Conservation (phyloP, 2,888 invertebrate genomes). For the Agrochola circellaris region DNA sequence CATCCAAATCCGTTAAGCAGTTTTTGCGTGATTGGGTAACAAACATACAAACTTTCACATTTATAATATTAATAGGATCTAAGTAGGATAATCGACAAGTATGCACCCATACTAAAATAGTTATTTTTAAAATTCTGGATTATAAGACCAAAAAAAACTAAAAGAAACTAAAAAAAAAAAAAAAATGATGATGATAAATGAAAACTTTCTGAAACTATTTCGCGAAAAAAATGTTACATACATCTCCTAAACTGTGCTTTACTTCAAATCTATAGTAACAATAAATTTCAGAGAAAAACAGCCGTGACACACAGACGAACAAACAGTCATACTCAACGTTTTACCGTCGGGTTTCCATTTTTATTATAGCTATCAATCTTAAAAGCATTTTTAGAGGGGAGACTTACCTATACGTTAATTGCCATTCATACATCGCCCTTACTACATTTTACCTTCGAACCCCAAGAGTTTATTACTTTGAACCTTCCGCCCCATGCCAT, state of each 20-base stretch:
- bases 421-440: slow-evolving; percentile 14
- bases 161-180: too few relatives aligned
- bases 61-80: too few relatives aligned
- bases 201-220: too few relatives aligned
- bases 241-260: background rate
- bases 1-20: too few relatives aligned
- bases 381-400: slow-evolving; percentile 15
- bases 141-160: too few relatives aligned
- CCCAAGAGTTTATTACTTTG: slow-evolving; percentile 26
- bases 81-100: too few relatives aligned
- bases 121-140: too few relatives aligned
- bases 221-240: too few relatives aligned
- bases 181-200: too few relatives aligned
- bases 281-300: background rate
- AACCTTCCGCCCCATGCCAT: slow-evolving; percentile 11
- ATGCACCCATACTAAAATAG: too few relatives aligned
- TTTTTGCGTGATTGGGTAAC: too few relatives aligned
- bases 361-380: background rate
- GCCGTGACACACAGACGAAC: background rate
- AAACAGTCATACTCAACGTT: background rate
- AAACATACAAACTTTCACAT: too few relatives aligned
- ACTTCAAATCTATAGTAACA: background rate
- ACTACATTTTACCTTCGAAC: slow-evolving; percentile 14
- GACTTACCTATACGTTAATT: slow-evolving; percentile 10
- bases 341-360: background rate